Evolutionary conservation across 2,888 invertebrate species (phyloP).

Genomic region (Yponomeuta evonymella): DNA sequence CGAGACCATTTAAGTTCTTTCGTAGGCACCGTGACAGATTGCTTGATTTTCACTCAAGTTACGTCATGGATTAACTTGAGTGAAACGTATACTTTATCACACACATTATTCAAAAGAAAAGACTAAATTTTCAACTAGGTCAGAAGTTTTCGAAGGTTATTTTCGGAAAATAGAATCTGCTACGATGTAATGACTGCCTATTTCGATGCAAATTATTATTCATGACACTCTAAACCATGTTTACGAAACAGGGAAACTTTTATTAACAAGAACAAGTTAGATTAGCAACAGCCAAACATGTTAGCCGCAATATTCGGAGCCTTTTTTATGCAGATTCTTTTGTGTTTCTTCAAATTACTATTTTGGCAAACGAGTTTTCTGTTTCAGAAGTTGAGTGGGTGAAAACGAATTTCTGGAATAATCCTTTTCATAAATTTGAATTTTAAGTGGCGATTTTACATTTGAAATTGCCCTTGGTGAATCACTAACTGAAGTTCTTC

Average conservation of each 20-base stretch:
- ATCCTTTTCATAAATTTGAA: too few species aligned
- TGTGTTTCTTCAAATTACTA: not conserved
- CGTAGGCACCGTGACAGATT: too few species aligned
- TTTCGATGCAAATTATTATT: constrained; percentile 2
- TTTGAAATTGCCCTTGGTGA: too few species aligned
- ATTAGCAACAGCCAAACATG: not conserved
- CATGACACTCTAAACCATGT: constrained; percentile 1
- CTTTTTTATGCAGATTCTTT: not conserved
- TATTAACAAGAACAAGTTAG: not conserved
- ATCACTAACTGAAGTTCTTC: too few species aligned
- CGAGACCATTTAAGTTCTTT: too few species aligned
- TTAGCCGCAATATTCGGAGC: not conserved
- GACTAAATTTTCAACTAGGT: too few species aligned
- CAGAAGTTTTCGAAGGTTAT: not conserved
- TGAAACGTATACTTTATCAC: too few species aligned
- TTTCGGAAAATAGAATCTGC: not conserved
- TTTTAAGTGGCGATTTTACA: too few species aligned
- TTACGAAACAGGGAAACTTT: not conserved
- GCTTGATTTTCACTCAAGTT: too few species aligned
- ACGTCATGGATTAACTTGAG: too few species aligned
- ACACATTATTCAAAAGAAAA: too few species aligned
- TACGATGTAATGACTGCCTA: not conserved
- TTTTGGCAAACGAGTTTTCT: not conserved
- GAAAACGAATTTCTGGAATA: not conserved
- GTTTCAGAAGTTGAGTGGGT: not conserved